Base-by-base conservation (phyloP, 2,113 vertebrate genomes). In the Vireo altiloquus region DNA sequence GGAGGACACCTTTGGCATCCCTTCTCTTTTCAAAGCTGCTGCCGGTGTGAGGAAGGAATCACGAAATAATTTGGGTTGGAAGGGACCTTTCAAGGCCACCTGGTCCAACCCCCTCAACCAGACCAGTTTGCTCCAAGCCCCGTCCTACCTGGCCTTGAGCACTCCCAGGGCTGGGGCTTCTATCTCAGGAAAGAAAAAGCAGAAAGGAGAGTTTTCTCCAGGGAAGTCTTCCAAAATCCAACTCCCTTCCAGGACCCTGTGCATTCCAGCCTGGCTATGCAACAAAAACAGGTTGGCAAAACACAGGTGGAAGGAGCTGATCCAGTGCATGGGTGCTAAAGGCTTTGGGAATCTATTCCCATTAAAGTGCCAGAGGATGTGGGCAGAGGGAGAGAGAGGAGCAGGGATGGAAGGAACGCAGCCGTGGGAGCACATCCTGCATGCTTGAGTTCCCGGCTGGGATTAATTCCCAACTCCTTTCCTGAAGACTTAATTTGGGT, bases 401-500 rank as follows among this genome's bases (percentile, higher is more conserved):
- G 74, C 91, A 61, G 83, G 22, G 50, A 16, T 50, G 69, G 30
- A 53, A 89, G 57, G 46, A 64, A 74, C 7, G 6, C 81, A 61
- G 84, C 53, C 0, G 8, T 60, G 81, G 35, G 89, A 94, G 64
- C 61, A 21, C 35, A 78, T 71, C 86, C 91, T 93, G 80, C 82
- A 69, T 52, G 90, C 64, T 37, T 84, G 79, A 93, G 61, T 75
- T 94, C 59, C 72, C 4, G 39, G 61, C 69, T 89, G 80, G 49
- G 82, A 96, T 87, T 81, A 63, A 95, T 88, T 94, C 89, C 88
- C 63, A 66, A 13, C 35, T 57, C 72, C 54, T 54, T 84, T 91
- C 80, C 81, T 75, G 69, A 94, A 72, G 88, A 70, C 87, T 95
- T 93, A 84, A 93, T 96, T 93, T 90, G 76, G 82, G 53, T 65